A percentile compares a stretch with the other conserved stretches of the same genome.
Evolutionary conservation across 2,797 vertebrate species (phyloP).

Genomic region (Psittacula derbiana): DNA sequence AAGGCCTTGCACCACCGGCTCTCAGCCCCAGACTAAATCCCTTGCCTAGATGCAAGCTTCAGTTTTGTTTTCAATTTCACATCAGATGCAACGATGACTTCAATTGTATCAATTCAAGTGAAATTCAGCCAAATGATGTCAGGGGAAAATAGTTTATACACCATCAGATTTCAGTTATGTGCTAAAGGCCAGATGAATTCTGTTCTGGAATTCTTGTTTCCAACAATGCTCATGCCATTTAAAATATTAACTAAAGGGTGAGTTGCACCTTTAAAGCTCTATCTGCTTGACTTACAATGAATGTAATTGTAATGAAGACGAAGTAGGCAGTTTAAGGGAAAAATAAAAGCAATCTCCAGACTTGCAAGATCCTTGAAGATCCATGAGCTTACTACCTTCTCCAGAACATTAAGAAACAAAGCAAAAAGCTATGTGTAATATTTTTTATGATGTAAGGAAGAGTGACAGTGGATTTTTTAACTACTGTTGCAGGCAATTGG

Average conservation of each 20-base stretch:
- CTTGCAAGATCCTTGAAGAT: background rate
- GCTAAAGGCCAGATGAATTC: background rate
- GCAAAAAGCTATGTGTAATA: background rate
- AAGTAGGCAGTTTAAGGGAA: background rate
- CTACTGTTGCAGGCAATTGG: background rate
- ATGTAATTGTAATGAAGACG: background rate
- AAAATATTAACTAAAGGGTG: background rate
- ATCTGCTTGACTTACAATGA: background rate
- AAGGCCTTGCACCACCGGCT: background rate
- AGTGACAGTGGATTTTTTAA: background rate
- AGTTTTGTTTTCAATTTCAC: background rate
- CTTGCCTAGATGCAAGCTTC: no score
- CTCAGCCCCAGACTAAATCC: background rate
- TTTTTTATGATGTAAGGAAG: background rate
- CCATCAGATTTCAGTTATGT: rapidly evolving
- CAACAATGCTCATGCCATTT: background rate
- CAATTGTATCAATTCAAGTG: background rate
- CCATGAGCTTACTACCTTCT: background rate
- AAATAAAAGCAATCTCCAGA: background rate
- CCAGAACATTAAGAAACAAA: background rate
- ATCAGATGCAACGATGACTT: background rate
- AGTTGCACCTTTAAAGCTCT: background rate
- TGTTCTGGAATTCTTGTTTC: background rate
- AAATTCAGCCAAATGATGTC: background rate
- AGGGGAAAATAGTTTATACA: background rate